Evolutionary conservation across 2,888 invertebrate genomes (phyloP), one percentile per base, ranked within the genome.

Genomic region (Parnassius glacialis): DNA sequence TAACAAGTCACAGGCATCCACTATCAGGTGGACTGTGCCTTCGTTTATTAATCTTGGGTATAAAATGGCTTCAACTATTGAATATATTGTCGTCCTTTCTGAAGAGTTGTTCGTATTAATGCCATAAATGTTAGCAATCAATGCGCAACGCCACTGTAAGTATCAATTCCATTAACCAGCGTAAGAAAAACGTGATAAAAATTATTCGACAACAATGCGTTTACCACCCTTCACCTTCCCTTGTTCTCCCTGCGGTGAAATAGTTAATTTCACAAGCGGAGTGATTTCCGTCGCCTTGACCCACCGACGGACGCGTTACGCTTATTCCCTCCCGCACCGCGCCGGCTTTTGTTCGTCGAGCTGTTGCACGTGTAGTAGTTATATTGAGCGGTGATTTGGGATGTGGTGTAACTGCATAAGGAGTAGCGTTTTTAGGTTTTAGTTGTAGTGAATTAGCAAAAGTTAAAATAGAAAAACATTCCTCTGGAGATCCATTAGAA

Each of bases 261-360:
- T 42, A 41, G 20, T 16, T 43, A 59, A 63, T 63, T 63, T 63
- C 59, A 63, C 59, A 63, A 63, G 63, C 59, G 55, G 59, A 59
- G 63, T 59, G 63, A 48, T 63, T 63, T 63, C 63, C 63, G 57
- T 62, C 59, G 59, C 62, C 62, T 65, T 62, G 65, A 57, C 62
- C 62, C 45, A 43, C n/a, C 55, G 56, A 43, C 61, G 64, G 59
- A 59, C 59, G 65, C 62, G 57, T 57, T 59, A 45, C 59, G 59
- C 65, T 59, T 16, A 2, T 25, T 52, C 57, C 62, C 52, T 44
- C 52, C 52, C 55, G 47, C 55, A 13, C 52, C 52, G 52, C 52
- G 48, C 54, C 60, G 41, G 42, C 51, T 52, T 55, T 63, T 63
- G 63, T 52, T 56, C 44, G 42, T 9, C 51, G 57, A 41, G 43